Evolutionary conservation across 2,888 invertebrate genomes (phyloP).

Genomic region (Morinoia aosen): DNA sequence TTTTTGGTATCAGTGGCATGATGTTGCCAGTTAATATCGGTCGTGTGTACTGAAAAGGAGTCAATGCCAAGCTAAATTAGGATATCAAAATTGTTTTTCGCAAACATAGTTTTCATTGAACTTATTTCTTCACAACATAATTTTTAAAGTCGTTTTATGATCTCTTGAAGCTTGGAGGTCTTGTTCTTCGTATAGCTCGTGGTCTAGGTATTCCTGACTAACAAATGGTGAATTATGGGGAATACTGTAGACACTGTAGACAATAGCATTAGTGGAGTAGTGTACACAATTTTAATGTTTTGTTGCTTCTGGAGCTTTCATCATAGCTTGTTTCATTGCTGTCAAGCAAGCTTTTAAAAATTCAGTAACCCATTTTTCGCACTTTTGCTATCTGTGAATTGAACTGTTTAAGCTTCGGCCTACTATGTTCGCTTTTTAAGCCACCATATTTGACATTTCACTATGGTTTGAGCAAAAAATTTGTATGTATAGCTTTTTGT

Average conservation of each 20-base stretch:
- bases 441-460: neutral
- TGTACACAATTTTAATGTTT: too few relatives aligned
- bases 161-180: neutral
- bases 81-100: neutral
- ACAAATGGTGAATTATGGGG: neutral
- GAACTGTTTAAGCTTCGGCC: neutral
- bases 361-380: neutral
- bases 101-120: neutral
- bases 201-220: neutral
- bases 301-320: too few relatives aligned
- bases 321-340: neutral
- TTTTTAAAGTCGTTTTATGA: neutral
- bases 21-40: neutral
- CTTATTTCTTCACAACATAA: neutral
- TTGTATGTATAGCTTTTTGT: too few relatives aligned
- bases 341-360: neutral
- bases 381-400: neutral
- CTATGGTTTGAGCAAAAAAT: neutral
- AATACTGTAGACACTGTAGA: neutral
- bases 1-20: neutral
- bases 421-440: neutral
- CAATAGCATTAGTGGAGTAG: too few relatives aligned
- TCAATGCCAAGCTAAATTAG: neutral
- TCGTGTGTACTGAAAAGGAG: neutral
- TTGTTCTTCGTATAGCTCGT: neutral